These are phyloP conservation scores for Nephrocerus scutellatus DNA, from an alignment of 2,888 invertebrate genomes.

Conservation along the genomic window DNA sequence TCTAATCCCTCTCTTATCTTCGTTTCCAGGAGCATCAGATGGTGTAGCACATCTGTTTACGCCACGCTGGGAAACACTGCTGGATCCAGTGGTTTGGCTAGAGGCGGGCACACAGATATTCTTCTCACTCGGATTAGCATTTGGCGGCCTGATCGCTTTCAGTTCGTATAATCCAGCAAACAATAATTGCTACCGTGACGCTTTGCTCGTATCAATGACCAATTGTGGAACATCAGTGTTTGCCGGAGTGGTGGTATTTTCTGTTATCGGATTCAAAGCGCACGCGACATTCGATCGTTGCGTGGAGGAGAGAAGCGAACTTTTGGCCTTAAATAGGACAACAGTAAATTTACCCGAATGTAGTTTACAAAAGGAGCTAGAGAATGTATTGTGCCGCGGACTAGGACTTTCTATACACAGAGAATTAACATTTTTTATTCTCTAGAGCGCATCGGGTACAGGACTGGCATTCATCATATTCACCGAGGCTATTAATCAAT, in stretches of 20 bases:
- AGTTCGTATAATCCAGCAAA: conserved; percentile 91
- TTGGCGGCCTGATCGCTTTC: conserved; percentile 93
- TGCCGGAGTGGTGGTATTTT: conserved; percentile 92
- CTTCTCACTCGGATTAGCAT: conserved; percentile 90
- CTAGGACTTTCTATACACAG: too few species aligned
- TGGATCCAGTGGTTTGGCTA: conserved; percentile 93
- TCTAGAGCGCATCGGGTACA: conserved; percentile 90
- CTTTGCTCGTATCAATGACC: conserved; percentile 83
- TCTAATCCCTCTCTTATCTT: too few species aligned
- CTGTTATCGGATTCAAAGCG: conserved; percentile 84
- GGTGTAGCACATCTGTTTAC: conserved; percentile 84
- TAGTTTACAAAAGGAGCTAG: conserved; percentile 77
- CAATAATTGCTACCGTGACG: conserved; percentile 93
- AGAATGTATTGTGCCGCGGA: too few species aligned
- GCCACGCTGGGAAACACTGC: conserved; percentile 83
- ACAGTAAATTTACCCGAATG: conserved; percentile 62
- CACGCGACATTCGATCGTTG: conserved; percentile 46
- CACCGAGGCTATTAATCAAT: conserved; percentile 96
- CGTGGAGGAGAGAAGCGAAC: conserved; percentile 47
- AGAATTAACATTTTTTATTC: conserved; percentile 6
- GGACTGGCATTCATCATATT: conserved; percentile 96
- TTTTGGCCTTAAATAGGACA: conserved; percentile 56
- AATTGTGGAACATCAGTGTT: conserved; percentile 96
- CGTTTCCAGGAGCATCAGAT: conserved; percentile 53
- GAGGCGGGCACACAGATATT: conserved; percentile 98